These are phyloP conservation scores for Glaucidium brasilianum DNA, from an alignment of 2,113 vertebrate genomes.

Conservation along the genomic window DNA sequence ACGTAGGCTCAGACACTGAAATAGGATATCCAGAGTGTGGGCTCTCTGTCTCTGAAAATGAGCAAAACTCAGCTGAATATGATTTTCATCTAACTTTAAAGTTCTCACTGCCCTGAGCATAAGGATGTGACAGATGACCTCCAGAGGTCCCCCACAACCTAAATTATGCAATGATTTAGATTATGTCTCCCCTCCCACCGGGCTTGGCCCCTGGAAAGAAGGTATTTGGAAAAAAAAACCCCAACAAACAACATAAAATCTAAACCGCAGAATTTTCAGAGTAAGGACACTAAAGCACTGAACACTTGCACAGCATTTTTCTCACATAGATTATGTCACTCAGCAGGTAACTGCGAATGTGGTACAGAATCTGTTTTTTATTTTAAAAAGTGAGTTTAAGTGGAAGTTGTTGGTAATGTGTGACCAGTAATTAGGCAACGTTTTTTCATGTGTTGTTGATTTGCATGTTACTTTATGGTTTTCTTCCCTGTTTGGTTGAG, in stretches of 20 bases:
- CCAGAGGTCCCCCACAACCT: neutral
- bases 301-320: neutral
- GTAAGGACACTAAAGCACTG: neutral
- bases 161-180: neutral
- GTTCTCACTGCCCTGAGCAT: neutral
- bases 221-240: neutral
- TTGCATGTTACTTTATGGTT: neutral
- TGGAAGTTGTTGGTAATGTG: neutral
- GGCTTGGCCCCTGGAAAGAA: neutral
- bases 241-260: neutral
- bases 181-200: neutral
- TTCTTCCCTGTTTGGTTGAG: neutral
- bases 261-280: neutral
- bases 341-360: neutral
- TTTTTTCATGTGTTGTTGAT: neutral
- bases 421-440: neutral
- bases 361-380: neutral
- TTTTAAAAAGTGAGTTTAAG: neutral
- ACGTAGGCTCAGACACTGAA: neutral
- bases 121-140: neutral
- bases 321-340: neutral
- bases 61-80: neutral
- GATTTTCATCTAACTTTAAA: neutral
- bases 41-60: neutral
- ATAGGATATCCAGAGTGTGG: neutral